Conservation (phyloP, 2,113 vertebrate genomes). For the Callithrix jacchus region DNA sequence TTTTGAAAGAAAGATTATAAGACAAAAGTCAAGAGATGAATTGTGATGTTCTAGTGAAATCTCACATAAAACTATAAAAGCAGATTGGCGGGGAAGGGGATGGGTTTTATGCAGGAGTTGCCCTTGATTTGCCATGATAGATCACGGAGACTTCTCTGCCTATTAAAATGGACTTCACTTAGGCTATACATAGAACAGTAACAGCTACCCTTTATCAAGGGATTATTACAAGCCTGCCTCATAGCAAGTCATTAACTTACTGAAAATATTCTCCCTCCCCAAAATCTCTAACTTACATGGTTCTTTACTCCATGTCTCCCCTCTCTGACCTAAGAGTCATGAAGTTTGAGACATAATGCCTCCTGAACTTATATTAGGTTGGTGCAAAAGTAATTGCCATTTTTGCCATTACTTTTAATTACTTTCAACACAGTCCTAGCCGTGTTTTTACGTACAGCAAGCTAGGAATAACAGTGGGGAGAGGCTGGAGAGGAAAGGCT, state of each 20-base stretch:
- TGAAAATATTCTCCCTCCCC: not conserved
- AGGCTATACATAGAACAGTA: not conserved
- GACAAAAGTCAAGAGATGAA: not conserved
- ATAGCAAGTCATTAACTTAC: not conserved
- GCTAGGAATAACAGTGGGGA: too few relatives aligned
- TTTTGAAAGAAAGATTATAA: not conserved
- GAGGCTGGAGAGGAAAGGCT: not conserved
- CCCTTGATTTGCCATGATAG: not conserved
- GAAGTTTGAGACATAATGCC: not conserved
- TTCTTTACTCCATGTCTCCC: not conserved
- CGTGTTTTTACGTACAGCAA: not conserved
- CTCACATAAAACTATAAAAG: not conserved
- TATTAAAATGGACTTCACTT: not conserved
- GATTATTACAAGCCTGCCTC: not conserved
- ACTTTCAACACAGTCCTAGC: not conserved
- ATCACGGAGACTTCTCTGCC: not conserved
- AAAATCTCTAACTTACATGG: not conserved
- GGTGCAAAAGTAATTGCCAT: too few relatives aligned
- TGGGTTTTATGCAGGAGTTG: not conserved
- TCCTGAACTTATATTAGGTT: not conserved
- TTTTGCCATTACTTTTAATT: too few relatives aligned
- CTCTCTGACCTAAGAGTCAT: not conserved
- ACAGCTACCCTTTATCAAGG: not conserved
- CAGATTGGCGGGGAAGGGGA: not conserved
- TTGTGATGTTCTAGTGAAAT: not conserved